A percentile compares a stretch with the other conserved stretches of the same genome.
These are phyloP conservation scores for Dallia pectoralis DNA, from an alignment of 2,797 vertebrate species.

Conservation along the genomic window DNA sequence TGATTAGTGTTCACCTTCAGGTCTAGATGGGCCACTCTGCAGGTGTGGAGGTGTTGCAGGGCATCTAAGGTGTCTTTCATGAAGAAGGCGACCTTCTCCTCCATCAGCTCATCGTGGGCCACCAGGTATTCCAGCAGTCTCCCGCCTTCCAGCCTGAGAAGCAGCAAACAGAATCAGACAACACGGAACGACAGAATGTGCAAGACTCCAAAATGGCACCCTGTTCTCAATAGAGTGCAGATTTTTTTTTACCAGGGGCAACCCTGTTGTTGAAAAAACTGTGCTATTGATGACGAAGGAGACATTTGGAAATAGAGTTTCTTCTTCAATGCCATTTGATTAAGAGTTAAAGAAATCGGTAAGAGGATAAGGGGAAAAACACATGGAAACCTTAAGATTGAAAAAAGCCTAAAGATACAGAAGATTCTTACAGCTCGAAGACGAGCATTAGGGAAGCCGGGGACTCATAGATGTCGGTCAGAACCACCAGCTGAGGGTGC, in stretches of 20 bases:
- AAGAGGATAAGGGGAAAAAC: background rate
- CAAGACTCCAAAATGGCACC: background rate
- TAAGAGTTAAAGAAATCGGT: background rate
- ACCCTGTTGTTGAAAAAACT: background rate
- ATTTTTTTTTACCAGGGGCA: background rate
- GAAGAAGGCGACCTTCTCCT: slow-evolving; percentile 95
- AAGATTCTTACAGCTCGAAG: slow-evolving; percentile 85
- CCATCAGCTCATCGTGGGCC: slow-evolving; percentile 93
- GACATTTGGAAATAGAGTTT: too few species aligned
- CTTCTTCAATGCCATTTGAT: background rate
- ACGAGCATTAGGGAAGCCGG: slow-evolving; percentile 85
- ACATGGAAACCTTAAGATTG: background rate
- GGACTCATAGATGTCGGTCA: slow-evolving; percentile 91
- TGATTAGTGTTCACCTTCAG: slow-evolving; percentile 81
- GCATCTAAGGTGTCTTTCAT: slow-evolving; percentile 92
- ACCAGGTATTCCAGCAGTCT: slow-evolving; percentile 92
- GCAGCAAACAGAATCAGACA: background rate
- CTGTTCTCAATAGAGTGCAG: background rate
- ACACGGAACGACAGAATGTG: background rate
- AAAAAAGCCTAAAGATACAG: too few species aligned
- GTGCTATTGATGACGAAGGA: too few species aligned
- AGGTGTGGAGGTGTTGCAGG: slow-evolving; percentile 94
- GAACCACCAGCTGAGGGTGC: slow-evolving; percentile 87
- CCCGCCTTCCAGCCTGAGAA: slow-evolving; percentile 87
- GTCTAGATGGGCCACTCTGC: slow-evolving; percentile 92